phyloP scores from a whole-genome alignment of 2,888 invertebrate species.

The Silvanus unidentatus region DNA sequence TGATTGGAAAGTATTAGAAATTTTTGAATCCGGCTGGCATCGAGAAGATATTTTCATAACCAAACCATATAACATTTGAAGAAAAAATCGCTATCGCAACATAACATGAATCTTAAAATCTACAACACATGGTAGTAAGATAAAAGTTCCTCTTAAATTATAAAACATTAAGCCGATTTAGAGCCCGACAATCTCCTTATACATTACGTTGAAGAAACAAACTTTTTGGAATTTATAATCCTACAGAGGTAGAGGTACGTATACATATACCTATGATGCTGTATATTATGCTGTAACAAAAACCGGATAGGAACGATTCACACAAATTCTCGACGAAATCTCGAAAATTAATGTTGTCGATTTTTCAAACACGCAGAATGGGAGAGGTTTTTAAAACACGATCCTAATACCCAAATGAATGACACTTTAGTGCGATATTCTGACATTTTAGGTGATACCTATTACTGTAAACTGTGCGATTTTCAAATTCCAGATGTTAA shows the following conservation, averaged over 20 bases:
- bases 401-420: constrained; percentile 16
- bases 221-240: constrained; percentile 23
- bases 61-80: too few species aligned
- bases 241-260: constrained; percentile 21
- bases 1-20: too few species aligned
- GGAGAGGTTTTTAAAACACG: constrained; percentile 11
- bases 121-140: too few species aligned
- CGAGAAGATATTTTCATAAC: too few species aligned
- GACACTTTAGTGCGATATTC: constrained; percentile 7
- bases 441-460: constrained; percentile 9
- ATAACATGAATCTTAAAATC: too few species aligned
- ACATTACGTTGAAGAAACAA: constrained; percentile 26
- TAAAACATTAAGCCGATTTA: constrained; percentile 26
- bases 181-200: constrained; percentile 22
- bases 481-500: constrained; percentile 9
- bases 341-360: constrained; percentile 25
- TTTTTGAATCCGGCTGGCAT: too few species aligned
- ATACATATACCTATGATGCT: too few species aligned
- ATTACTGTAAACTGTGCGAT: constrained; percentile 12
- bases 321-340: constrained; percentile 23
- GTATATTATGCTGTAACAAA: constrained; percentile 13
- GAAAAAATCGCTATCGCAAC: too few species aligned
- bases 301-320: background rate
- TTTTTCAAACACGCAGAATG: constrained; percentile 21
- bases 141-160: constrained; percentile 14